Percentiles rank a stretch among this genome's conserved stretches.
Conservation (phyloP, 2,888 invertebrate species). For the Octodonta nipae region DNA sequence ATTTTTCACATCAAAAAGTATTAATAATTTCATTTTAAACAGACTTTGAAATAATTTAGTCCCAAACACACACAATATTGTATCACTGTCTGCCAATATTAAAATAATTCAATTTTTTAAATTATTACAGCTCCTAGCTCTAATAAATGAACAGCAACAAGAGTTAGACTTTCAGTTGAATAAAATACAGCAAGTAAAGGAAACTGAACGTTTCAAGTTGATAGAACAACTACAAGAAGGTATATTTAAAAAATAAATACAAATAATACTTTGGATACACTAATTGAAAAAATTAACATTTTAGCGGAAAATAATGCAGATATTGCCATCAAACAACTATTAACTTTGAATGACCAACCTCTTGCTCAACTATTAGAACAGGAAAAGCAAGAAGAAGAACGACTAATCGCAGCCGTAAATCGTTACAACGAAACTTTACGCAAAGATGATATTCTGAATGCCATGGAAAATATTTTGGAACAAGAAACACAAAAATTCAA, state of each 20-base stretch:
- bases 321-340: constrained; percentile 50
- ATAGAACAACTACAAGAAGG: constrained; percentile 47
- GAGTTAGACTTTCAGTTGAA: constrained; percentile 53
- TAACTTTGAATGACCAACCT: constrained; percentile 48
- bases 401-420: constrained; percentile 45
- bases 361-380: constrained; percentile 50
- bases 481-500: constrained; percentile 52
- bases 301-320: constrained; percentile 53
- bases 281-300: too few species aligned
- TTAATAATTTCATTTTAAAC: too few species aligned
- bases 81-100: too few species aligned
- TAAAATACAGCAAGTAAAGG: constrained; percentile 54
- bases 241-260: too few species aligned
- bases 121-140: constrained; percentile 41
- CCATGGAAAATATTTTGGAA: constrained; percentile 56
- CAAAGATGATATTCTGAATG: constrained; percentile 54
- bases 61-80: too few species aligned
- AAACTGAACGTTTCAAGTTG: constrained; percentile 46
- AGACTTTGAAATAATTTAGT: too few species aligned
- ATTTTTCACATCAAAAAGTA: too few species aligned
- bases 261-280: too few species aligned
- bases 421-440: constrained; percentile 44
- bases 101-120: too few species aligned
- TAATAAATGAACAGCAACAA: constrained; percentile 48
- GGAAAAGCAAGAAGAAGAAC: constrained; percentile 54